phyloP scores from a whole-genome alignment of 2,797 vertebrate species.

The Cetoscarus ocellatus region DNA sequence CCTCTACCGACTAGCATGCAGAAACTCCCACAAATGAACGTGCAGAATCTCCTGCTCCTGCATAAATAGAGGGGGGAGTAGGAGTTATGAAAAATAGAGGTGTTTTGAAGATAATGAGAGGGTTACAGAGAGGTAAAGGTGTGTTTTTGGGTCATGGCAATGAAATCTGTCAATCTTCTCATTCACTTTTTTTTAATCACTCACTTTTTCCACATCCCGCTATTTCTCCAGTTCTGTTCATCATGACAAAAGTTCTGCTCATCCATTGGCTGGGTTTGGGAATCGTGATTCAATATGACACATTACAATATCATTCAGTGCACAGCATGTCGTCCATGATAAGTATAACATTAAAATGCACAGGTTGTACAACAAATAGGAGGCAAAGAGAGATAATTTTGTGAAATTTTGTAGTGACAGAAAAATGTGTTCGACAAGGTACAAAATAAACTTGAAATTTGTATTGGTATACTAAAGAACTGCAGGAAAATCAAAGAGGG shows the following conservation, averaged over 20 bases:
- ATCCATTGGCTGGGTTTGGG: too few relatives aligned
- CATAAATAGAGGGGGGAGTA: constrained; percentile 30
- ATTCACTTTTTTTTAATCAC: background rate
- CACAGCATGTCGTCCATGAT: too few relatives aligned
- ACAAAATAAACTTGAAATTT: too few relatives aligned
- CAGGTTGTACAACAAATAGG: too few relatives aligned
- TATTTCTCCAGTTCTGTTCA: background rate
- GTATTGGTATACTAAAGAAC: too few relatives aligned
- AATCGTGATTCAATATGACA: too few relatives aligned
- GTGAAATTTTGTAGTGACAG: too few relatives aligned
- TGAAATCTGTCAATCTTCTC: constrained; percentile 14
- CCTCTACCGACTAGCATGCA: constrained; percentile 38
- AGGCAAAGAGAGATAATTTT: too few relatives aligned
- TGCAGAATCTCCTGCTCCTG: constrained; percentile 1
- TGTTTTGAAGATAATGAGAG: constrained; percentile 32
- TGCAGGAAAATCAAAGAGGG: too few relatives aligned
- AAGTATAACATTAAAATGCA: too few relatives aligned
- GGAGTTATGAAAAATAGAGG: constrained; percentile 51
- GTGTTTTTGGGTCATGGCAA: constrained; percentile 8
- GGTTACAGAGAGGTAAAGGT: constrained; percentile 42
- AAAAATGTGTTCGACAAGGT: too few relatives aligned
- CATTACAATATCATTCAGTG: too few relatives aligned
- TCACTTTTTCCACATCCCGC: background rate
- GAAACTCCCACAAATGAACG: background rate
- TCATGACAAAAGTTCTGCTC: background rate